Base-by-base conservation (phyloP, 2,113 vertebrate genomes). In the Cromileptes altivelis region DNA sequence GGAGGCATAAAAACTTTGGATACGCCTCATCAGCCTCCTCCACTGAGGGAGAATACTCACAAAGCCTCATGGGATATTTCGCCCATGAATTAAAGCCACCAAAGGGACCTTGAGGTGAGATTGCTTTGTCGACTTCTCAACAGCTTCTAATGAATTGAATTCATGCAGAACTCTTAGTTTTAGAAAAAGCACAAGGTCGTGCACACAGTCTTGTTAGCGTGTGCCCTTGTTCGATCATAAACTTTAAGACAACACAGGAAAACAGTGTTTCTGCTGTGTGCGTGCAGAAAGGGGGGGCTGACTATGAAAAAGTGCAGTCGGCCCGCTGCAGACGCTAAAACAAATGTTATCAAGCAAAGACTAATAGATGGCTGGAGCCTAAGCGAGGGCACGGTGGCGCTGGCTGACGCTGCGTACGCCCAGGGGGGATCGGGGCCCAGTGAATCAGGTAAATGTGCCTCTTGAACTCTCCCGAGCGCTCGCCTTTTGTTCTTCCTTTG, bases 181-280 rank as follows among this genome's bases (percentile, higher is more conserved):
- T 50, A 52, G 18, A 52, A 52, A 17, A 21, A 52, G 18, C 50
- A 19, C 50, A 8, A 19, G 50, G 50, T 52, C 50, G 7, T 52
- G 17, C 50, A 52, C 50, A 52, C 18, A 9, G 6, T 52, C 50
- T 52, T 21, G 50, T 18, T 52, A 21, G 15, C 49, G 6, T 50
- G 49, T 17, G 18, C 52, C 52, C 21, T 55, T 53, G 18, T 53
- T 55, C 13, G n/a, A 13, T 49, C 40, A 17, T 21, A 23, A 58
- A 72, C 33, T 67, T 67, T 14, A 14, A 30, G 73, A 23, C 10
- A 40, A 33, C 2, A 12, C 3, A 3, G 23, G 27, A 91, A 94
- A 94, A 93, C 94, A 92, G 94, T 89, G 92, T 95, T 95, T 95
- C 92, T 96, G 92, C 95, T 70, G 86, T 1, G 23, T 25, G 30